phyloP scores from a whole-genome alignment of 2,888 invertebrate species.

The Scelioninae gen. 2 region DNA sequence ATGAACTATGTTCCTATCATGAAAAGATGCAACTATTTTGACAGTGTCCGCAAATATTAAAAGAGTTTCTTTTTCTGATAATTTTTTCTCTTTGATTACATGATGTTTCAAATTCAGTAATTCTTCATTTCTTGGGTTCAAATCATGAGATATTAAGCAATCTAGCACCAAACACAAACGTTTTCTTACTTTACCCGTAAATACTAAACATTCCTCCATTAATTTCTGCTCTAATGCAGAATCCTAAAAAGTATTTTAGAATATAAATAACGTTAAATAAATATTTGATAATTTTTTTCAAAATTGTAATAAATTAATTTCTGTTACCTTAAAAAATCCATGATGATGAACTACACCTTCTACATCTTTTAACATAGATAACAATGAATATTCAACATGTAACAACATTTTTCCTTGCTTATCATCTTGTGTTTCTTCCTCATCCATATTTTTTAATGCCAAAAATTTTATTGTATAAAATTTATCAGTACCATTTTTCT shows the following conservation, averaged over 20 bases:
- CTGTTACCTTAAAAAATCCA: constrained; percentile 83
- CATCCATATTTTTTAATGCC: constrained; percentile 77
- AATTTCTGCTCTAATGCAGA: constrained; percentile 81
- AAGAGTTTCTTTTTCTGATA: constrained; percentile 84
- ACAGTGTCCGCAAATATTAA: constrained; percentile 86
- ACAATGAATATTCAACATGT: constrained; percentile 85
- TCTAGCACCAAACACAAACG: constrained; percentile 84
- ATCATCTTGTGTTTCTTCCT: constrained; percentile 83
- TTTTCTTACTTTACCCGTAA: constrained; percentile 78
- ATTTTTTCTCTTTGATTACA: constrained; percentile 85
- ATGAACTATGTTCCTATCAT: constrained; percentile 87
- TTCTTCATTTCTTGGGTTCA: constrained; percentile 77
- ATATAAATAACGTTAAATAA: background rate
- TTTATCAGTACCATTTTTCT: constrained; percentile 82
- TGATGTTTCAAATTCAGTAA: constrained; percentile 84
- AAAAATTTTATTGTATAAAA: constrained; percentile 82
- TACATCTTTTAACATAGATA: constrained; percentile 82
- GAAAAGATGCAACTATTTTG: constrained; percentile 83
- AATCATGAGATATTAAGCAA: constrained; percentile 84
- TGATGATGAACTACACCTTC: constrained; percentile 86
- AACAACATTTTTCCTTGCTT: constrained; percentile 86
- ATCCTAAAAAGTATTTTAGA: constrained; percentile 77
- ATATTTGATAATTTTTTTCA: background rate
- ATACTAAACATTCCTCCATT: constrained; percentile 75
- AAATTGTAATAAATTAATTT: background rate